These are phyloP conservation scores for Borostomias antarcticus DNA, from an alignment of 2,797 vertebrate species.

Conservation along the genomic window DNA sequence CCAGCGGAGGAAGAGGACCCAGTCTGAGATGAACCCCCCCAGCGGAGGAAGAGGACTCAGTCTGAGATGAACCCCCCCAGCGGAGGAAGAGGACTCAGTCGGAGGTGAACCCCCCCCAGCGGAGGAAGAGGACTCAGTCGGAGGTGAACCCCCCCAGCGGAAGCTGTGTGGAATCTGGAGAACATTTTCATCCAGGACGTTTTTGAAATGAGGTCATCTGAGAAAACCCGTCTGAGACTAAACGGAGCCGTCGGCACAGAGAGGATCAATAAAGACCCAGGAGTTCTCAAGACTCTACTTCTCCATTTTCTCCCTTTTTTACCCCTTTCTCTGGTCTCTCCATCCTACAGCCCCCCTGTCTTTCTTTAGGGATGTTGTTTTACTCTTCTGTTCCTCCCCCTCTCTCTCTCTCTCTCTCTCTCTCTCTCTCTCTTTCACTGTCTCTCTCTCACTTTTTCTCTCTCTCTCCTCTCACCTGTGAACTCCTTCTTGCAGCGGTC, in stretches of 20 bases:
- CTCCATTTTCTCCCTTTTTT: not conserved
- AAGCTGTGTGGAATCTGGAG: constrained; percentile 24
- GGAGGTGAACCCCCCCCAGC: too few relatives aligned
- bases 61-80: constrained; percentile 32
- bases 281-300: not conserved
- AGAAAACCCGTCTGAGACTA: constrained; percentile 20
- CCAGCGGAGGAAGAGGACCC: too few relatives aligned
- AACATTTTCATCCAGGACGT: constrained; percentile 12
- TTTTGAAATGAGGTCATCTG: constrained; percentile 25
- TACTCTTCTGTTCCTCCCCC: not conserved
- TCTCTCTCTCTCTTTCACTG: not conserved
- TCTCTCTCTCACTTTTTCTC: too few relatives aligned
- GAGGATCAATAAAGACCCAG: constrained; percentile 34
- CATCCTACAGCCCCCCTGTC: too few relatives aligned
- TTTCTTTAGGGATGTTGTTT: not conserved
- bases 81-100: constrained; percentile 1
- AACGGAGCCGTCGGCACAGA: constrained; percentile 17
- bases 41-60: too few relatives aligned
- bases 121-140: too few relatives aligned
- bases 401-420: not conserved
- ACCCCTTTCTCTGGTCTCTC: not conserved
- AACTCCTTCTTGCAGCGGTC: constrained; percentile 99
- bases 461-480: constrained; percentile 81
- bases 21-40: constrained; percentile 32
- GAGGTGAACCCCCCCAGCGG: constrained; percentile 26